phyloP scores from a whole-genome alignment of 2,797 vertebrate genomes.

The Tachyglossus aculeatus region DNA sequence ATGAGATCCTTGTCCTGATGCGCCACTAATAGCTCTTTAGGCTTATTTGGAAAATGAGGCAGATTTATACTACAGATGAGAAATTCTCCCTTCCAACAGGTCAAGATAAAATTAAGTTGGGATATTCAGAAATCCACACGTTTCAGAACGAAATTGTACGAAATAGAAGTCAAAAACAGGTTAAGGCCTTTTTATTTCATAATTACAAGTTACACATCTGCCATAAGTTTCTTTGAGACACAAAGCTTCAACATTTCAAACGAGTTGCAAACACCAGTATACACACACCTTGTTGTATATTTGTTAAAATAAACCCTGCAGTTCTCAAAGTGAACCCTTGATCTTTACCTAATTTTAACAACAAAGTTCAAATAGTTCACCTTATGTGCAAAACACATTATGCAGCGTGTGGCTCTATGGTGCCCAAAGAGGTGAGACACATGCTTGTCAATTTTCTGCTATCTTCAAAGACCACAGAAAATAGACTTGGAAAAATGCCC shows the following conservation, averaged over 20 bases:
- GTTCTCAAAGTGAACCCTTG: neutral
- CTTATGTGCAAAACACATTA: too few species aligned
- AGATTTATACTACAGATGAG: constrained; percentile 66
- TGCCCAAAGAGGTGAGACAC: neutral
- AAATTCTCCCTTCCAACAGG: constrained; percentile 47
- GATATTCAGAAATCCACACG: too few species aligned
- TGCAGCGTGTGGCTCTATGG: neutral
- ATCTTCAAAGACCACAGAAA: neutral
- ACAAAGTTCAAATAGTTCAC: neutral
- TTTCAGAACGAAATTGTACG: too few species aligned
- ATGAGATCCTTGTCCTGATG: constrained; percentile 44
- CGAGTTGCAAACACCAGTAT: too few species aligned
- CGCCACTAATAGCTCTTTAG: constrained; percentile 61
- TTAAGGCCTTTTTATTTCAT: too few species aligned
- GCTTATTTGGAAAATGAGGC: constrained; percentile 61
- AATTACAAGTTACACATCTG: too few species aligned
- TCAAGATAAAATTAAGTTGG: too few species aligned
- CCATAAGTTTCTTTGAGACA: too few species aligned
- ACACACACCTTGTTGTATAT: too few species aligned
- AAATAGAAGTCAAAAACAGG: too few species aligned
- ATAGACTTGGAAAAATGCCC: constrained; percentile 5
- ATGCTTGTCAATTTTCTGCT: neutral
- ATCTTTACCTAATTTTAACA: neutral
- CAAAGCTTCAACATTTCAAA: too few species aligned
- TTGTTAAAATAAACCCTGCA: too few species aligned